phyloP scores from a whole-genome alignment of 1,140 invertebrate species.

The Drosophila setifemur region DNA sequence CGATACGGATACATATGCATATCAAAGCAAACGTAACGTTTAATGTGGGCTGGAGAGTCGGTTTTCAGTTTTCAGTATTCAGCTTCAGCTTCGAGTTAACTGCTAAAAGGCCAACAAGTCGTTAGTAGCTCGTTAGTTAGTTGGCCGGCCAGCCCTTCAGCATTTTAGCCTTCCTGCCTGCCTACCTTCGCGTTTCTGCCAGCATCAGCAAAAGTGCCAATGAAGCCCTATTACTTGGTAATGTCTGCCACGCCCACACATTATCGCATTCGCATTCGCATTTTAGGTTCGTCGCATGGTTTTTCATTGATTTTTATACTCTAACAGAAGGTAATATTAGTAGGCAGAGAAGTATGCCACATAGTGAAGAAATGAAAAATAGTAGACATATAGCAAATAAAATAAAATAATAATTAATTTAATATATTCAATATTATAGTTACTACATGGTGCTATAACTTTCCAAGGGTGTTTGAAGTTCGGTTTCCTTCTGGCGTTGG shows the following conservation, averaged over 20 bases:
- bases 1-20: conserved; percentile 27
- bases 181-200: not conserved
- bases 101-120: conserved; percentile 53
- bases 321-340: no score
- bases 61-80: no score
- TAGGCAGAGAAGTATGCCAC: no score
- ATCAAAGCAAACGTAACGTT: conserved; percentile 56
- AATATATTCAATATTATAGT: no score
- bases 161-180: not conserved
- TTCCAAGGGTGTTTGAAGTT: no score
- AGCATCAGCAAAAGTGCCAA: conserved; percentile 53
- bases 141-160: not conserved
- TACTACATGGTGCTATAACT: no score
- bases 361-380: no score
- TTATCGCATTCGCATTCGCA: not conserved
- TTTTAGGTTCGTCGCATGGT: not conserved
- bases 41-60: conserved; percentile 58
- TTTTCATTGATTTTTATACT: conserved; percentile 65
- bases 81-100: conserved; percentile 30
- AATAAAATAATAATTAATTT: no score
- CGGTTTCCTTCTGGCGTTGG: conserved; percentile 21
- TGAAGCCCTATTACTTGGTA: conserved; percentile 72
- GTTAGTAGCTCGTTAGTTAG: conserved; percentile 45
- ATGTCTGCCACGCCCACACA: conserved; percentile 30
- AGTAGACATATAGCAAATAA: no score